A percentile compares a stretch with the other conserved stretches of the same genome.
Conservation (phyloP, 2,888 invertebrate genomes). For the Drosophila mimetica region DNA sequence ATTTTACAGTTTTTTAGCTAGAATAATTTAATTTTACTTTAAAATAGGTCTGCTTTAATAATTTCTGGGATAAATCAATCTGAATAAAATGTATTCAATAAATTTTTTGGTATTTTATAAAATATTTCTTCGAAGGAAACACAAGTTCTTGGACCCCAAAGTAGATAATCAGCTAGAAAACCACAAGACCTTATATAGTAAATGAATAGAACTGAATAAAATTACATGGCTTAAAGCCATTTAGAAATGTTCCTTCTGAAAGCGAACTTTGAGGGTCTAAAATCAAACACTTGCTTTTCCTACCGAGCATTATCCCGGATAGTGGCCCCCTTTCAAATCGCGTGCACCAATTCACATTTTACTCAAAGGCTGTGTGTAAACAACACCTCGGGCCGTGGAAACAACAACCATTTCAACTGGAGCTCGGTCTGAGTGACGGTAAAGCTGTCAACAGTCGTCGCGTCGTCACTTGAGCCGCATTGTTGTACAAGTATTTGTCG, state of each 20-base stretch:
- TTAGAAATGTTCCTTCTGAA: neutral
- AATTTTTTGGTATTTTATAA: no score
- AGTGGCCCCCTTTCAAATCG: conserved; percentile 39
- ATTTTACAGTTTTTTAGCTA: neutral
- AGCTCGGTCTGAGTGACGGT: conserved; percentile 50
- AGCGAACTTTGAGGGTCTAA: neutral
- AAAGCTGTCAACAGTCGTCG: conserved; percentile 66
- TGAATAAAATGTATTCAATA: no score
- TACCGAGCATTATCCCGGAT: conserved; percentile 9
- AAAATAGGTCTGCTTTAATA: no score
- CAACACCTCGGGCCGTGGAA: conserved; percentile 54
- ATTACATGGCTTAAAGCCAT: neutral
- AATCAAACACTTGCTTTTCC: conserved; percentile 36
- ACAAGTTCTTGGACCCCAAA: no score
- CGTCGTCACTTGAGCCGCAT: conserved; percentile 74
- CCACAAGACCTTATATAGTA: no score
- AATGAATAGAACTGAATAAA: no score
- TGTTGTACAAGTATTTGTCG: conserved; percentile 52
- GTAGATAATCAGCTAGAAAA: no score
- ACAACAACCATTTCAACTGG: conserved; percentile 29
- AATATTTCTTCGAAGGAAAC: no score
- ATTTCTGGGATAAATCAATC: no score
- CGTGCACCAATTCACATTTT: conserved; percentile 51
- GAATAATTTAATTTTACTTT: neutral
- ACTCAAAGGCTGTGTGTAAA: conserved; percentile 52